Evolutionary conservation across 2,113 vertebrate species (phyloP), one percentile per base, ranked within the genome.

Genomic region (Malurus cyaneus): DNA sequence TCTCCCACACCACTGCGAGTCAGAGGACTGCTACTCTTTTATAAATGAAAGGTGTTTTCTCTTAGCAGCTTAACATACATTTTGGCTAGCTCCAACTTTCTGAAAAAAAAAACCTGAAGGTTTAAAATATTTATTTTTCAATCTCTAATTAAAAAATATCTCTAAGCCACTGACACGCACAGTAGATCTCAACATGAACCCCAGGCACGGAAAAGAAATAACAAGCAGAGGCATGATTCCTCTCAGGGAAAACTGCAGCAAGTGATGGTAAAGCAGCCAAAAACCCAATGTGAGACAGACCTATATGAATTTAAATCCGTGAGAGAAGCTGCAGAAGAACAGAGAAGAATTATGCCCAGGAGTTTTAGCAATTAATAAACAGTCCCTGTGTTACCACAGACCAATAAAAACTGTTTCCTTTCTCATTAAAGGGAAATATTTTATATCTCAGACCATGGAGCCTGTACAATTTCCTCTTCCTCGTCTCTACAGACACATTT

Each of bases 81-180:
- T 67, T 72, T 32, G 41, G 42, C 36, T 49, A 71, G 32, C 65
- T 56, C 52, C 26, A 39, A 80, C 41, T 34, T 86, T 90, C 29
- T 81, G 49, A 31, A 67, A 80, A 36, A 59, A 1, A 28, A 9
- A 3, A 2, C 0, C 8, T 32, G 1, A 14, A 21, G 19, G 29
- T 49, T 72, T 93, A 39, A 83, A 85, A 29, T 44, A 87, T 10
- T 92, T 86, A 20, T 80, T 88, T 93, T 96, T 74, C 29, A 46
- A 21, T 64, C 49, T 41, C 42, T 70, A 49, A 65, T 60, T 64
- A n/a, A 62, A 85, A 89, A 70, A 31, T 9, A 69, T 44, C 61
- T 80, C 66, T 29, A 34, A 77, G 59, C 25, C 23, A 49, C 20
- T 46, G 65, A 52, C 25, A 67, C 5, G 20, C 32, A 47, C 3